A percentile compares a stretch with the other conserved stretches of the same genome.
Conservation (phyloP, 2,797 vertebrate genomes). For the Dendrocincla fuliginosa region DNA sequence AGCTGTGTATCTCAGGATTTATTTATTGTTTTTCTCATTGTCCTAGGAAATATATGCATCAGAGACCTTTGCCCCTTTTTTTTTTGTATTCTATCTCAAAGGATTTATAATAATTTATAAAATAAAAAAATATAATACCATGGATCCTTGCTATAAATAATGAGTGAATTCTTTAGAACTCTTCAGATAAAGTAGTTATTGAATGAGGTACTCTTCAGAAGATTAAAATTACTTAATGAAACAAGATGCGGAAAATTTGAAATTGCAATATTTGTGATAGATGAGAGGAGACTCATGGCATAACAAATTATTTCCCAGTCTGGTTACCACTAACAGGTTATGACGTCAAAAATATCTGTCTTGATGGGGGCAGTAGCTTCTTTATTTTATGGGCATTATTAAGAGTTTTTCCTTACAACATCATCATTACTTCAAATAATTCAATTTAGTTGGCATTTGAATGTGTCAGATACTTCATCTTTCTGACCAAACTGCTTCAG, state of each 20-base stretch:
- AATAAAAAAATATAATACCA: not conserved
- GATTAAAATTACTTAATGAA: not conserved
- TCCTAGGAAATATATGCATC: conserved; percentile 21
- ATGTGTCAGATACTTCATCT: not conserved
- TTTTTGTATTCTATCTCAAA: not conserved
- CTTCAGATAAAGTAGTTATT: not conserved
- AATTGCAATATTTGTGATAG: not conserved
- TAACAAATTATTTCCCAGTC: not conserved
- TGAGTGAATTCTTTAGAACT: not conserved
- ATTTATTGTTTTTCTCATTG: conserved; percentile 37
- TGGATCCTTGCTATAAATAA: not conserved
- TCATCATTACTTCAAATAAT: not conserved
- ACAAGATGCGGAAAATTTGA: not conserved
- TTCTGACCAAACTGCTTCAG: not conserved
- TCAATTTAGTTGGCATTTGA: not conserved
- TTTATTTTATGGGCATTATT: not conserved
- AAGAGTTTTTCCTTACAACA: not conserved
- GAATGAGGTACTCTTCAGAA: not conserved
- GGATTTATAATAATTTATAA: not conserved
- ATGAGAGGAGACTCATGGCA: not conserved
- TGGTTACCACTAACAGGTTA: not conserved
- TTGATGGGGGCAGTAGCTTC: not conserved
- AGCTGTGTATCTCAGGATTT: conserved; percentile 19
- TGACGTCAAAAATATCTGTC: not conserved
- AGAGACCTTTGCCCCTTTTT: not conserved